Evolutionary conservation across 2,113 vertebrate genomes (phyloP).

Genomic region (Dermatemys mawii): DNA sequence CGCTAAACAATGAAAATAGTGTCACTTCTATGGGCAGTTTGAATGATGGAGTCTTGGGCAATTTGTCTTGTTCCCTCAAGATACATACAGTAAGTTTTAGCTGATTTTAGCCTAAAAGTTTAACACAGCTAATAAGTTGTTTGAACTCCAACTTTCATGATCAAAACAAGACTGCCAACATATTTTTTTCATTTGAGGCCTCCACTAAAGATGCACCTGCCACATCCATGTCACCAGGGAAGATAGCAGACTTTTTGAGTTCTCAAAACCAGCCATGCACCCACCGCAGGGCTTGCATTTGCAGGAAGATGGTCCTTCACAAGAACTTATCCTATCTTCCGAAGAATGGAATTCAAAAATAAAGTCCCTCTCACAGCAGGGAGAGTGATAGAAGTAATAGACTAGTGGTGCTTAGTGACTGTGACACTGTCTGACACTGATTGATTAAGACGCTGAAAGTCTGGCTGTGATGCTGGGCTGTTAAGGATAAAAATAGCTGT

Average conservation of each 20-base stretch:
- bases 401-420: background rate
- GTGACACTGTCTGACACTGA: slow-evolving; percentile 34
- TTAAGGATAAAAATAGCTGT: slow-evolving; percentile 34
- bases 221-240: background rate
- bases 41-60: accelerated
- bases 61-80: background rate
- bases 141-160: background rate
- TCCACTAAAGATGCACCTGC: background rate
- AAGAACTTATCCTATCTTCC: background rate
- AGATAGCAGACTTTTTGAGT: background rate
- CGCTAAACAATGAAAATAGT: background rate
- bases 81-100: background rate
- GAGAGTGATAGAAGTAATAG: background rate
- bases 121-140: accelerated
- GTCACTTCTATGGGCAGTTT: background rate
- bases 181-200: background rate
- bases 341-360: background rate
- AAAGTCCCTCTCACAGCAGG: background rate
- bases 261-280: background rate
- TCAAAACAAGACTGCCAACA: background rate
- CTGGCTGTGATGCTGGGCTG: slow-evolving; percentile 23
- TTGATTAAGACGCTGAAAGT: slow-evolving; percentile 46
- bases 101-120: background rate
- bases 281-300: background rate
- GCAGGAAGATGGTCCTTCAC: background rate